Evolutionary conservation across 2,797 vertebrate genomes (phyloP).

Genomic region (Tinamus major): DNA sequence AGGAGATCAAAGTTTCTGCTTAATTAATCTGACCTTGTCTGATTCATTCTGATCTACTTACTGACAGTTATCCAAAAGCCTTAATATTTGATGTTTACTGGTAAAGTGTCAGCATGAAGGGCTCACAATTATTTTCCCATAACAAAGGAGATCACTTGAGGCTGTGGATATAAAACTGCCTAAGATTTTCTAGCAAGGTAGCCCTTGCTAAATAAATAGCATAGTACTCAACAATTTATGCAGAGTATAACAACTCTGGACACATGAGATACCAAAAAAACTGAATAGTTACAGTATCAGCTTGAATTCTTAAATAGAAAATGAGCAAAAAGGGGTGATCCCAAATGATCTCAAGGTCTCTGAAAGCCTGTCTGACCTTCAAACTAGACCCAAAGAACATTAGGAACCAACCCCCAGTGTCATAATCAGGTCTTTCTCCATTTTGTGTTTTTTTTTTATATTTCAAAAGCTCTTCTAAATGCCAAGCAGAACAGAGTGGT

Average conservation of each 20-base stretch:
- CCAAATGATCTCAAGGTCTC: background rate
- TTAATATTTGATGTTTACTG: background rate
- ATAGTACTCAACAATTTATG: background rate
- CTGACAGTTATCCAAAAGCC: background rate
- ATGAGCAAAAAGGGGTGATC: background rate
- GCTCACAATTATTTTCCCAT: background rate
- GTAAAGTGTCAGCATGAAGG: background rate
- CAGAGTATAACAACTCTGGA: background rate
- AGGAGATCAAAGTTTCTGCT: background rate
- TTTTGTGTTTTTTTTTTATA: background rate
- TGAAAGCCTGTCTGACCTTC: background rate
- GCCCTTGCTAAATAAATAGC: background rate
- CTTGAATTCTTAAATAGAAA: background rate
- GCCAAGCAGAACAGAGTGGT: background rate
- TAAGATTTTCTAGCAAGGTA: background rate
- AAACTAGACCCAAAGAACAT: background rate
- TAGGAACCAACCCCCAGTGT: background rate
- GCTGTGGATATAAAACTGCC: background rate
- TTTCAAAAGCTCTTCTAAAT: background rate
- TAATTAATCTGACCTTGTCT: background rate
- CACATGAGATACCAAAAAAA: background rate
- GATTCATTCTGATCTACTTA: constrained; percentile 20
- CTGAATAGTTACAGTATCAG: background rate
- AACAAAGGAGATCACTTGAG: background rate
- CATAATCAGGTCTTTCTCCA: background rate